A percentile compares a stretch with the other conserved stretches of the same genome.
Conservation (phyloP, 2,888 invertebrate genomes). For the Leptothorax acervorum region DNA sequence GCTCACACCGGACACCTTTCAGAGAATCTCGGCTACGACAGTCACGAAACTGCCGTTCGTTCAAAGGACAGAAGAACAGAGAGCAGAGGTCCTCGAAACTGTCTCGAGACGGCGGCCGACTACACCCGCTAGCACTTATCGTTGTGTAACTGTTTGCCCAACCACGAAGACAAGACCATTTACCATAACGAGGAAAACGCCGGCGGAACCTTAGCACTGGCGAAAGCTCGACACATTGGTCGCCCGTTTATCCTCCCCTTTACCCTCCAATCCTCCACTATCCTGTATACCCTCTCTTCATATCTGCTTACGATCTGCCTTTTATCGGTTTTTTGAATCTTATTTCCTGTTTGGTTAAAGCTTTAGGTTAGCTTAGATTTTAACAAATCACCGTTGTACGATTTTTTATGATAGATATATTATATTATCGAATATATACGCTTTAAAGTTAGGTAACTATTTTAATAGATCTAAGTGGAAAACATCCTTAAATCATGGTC, state of each 20-base stretch:
- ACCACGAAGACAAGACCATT: constrained; percentile 82
- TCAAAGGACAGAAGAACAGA: constrained; percentile 59
- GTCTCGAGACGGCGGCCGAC: constrained; percentile 81
- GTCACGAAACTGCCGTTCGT: constrained; percentile 44
- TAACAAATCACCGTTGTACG: not conserved
- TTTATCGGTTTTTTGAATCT: constrained; percentile 23
- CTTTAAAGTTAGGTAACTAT: constrained; percentile 2
- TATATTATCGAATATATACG: not conserved
- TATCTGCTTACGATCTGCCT: constrained; percentile 38
- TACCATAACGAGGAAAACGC: constrained; percentile 83
- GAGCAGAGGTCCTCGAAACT: constrained; percentile 75
- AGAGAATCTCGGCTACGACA: constrained; percentile 59
- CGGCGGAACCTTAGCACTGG: constrained; percentile 70
- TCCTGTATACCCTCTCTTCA: constrained; percentile 42
- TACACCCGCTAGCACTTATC: constrained; percentile 78
- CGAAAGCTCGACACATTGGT: constrained; percentile 74
- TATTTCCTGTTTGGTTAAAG: not conserved
- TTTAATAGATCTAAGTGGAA: constrained; percentile 10
- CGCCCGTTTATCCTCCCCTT: constrained; percentile 47
- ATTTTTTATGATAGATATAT: not conserved
- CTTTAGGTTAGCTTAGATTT: not conserved
- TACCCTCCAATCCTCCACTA: constrained; percentile 53
- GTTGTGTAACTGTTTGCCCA: constrained; percentile 82
- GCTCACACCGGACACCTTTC: constrained; percentile 67
- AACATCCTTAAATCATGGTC: constrained; percentile 27